These are phyloP conservation scores for Melitaea athalia DNA, from an alignment of 2,888 invertebrate genomes.

Conservation along the genomic window DNA sequence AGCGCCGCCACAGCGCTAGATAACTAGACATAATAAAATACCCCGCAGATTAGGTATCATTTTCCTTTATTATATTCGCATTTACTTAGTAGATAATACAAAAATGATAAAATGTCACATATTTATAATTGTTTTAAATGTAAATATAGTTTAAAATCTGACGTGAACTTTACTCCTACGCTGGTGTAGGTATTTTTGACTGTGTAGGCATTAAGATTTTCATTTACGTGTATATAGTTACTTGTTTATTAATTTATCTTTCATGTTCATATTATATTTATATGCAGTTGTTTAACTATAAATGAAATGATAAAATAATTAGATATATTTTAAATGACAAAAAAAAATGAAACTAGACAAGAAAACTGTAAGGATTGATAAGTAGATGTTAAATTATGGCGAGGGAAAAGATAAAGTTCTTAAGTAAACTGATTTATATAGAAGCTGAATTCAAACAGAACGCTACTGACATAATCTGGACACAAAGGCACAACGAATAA, in stretches of 20 bases:
- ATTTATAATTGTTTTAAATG: no score
- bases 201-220: no score
- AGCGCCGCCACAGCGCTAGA: slow-evolving; percentile 36
- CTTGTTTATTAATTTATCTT: no score
- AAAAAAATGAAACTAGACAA: background rate
- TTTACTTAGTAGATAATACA: slow-evolving; percentile 4
- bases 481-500: slow-evolving; percentile 48
- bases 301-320: no score
- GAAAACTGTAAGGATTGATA: slow-evolving; percentile 6
- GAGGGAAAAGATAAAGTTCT: slow-evolving; percentile 36
- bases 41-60: slow-evolving; percentile 36
- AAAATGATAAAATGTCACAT: background rate
- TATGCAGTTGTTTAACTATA: no score
- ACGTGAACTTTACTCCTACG: no score
- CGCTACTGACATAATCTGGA: slow-evolving; percentile 47
- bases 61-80: slow-evolving; percentile 27
- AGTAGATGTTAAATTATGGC: slow-evolving; percentile 27
- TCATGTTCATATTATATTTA: no score
- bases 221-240: no score
- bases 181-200: no score
- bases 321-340: background rate
- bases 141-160: no score
- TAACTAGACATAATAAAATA: slow-evolving; percentile 38
- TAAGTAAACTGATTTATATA: slow-evolving; percentile 49
- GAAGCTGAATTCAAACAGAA: slow-evolving; percentile 48